Percentiles rank a stretch among this genome's conserved stretches.
These are phyloP conservation scores for Chaenogobius annularis DNA, from an alignment of 2,113 vertebrate species.

Conservation along the genomic window DNA sequence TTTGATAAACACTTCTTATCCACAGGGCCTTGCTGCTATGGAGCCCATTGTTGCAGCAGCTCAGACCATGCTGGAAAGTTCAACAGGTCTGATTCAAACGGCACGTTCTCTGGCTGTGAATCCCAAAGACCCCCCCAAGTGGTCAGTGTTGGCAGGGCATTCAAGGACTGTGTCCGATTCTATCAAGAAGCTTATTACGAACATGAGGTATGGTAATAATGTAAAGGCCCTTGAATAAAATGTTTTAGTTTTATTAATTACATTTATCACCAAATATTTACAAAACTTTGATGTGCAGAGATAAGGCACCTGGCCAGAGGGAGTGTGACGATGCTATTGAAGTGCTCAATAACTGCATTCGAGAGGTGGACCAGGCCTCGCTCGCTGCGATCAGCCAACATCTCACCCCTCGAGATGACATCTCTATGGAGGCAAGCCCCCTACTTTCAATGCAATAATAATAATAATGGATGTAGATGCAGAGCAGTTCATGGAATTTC, in stretches of 20 bases:
- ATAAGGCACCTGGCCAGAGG: constrained; percentile 95
- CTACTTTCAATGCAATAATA: not conserved
- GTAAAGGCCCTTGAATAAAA: not conserved
- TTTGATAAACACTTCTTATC: not conserved
- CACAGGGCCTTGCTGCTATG: constrained; percentile 91
- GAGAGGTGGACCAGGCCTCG: constrained; percentile 95
- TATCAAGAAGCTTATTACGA: constrained; percentile 98
- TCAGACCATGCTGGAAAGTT: constrained; percentile 93
- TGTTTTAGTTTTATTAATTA: not conserved
- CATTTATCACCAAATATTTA: not conserved
- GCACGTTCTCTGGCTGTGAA: constrained; percentile 94
- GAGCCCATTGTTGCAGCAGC: constrained; percentile 90
- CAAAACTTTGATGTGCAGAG: constrained; percentile 73
- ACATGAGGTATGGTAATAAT: constrained; percentile 85
- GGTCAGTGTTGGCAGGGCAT: constrained; percentile 93
- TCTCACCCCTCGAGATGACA: constrained; percentile 88
- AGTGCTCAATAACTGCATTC: constrained; percentile 88
- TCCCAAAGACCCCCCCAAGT: constrained; percentile 93
- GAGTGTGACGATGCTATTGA: constrained; percentile 95
- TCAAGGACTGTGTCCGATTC: constrained; percentile 96
- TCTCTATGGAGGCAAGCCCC: constrained; percentile 91
- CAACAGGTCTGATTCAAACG: constrained; percentile 91
- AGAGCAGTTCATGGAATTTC: too few species aligned
- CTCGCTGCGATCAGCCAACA: constrained; percentile 96
- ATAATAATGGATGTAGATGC: not conserved